Conservation (phyloP, 2,113 vertebrate genomes). For the Apeltes quadracus region DNA sequence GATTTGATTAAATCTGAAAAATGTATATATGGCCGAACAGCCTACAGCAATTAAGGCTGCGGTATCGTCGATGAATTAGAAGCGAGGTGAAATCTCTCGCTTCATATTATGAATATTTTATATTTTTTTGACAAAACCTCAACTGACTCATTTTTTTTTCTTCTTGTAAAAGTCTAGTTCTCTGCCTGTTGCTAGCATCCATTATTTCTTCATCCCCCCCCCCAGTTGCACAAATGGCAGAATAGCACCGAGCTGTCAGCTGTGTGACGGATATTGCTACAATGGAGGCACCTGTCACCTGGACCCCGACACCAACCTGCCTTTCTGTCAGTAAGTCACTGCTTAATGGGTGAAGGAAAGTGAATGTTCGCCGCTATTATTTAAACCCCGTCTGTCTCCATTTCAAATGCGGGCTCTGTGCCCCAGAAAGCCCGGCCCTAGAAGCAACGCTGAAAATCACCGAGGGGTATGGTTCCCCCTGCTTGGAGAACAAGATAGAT, state of each 20-base stretch:
- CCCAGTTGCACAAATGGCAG: constrained; percentile 95
- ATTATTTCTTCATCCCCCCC: constrained; percentile 63
- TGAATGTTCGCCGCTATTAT: constrained; percentile 58
- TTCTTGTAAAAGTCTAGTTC: constrained; percentile 39
- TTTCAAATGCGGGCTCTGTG: constrained; percentile 53
- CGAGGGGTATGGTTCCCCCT: constrained; percentile 20
- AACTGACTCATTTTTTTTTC: constrained; percentile 14
- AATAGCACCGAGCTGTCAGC: constrained; percentile 94
- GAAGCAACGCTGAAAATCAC: constrained; percentile 34
- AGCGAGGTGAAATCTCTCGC: background rate
- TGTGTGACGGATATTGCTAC: constrained; percentile 99
- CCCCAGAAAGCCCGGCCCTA: constrained; percentile 47
- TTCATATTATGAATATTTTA: constrained; percentile 27
- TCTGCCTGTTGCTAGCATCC: constrained; percentile 43
- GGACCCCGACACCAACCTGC: constrained; percentile 94
- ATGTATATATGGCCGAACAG: background rate
- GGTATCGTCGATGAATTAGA: constrained; percentile 39
- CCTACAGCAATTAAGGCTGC: constrained; percentile 14
- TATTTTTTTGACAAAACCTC: constrained; percentile 41
- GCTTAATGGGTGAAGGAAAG: constrained; percentile 65
- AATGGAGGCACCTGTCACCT: constrained; percentile 96
- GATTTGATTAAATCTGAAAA: constrained; percentile 45
- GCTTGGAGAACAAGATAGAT: constrained; percentile 37
- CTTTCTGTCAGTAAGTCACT: constrained; percentile 96
- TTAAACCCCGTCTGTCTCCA: constrained; percentile 39